phyloP scores from a whole-genome alignment of 2,888 invertebrate genomes.

The Adineta ricciae region DNA sequence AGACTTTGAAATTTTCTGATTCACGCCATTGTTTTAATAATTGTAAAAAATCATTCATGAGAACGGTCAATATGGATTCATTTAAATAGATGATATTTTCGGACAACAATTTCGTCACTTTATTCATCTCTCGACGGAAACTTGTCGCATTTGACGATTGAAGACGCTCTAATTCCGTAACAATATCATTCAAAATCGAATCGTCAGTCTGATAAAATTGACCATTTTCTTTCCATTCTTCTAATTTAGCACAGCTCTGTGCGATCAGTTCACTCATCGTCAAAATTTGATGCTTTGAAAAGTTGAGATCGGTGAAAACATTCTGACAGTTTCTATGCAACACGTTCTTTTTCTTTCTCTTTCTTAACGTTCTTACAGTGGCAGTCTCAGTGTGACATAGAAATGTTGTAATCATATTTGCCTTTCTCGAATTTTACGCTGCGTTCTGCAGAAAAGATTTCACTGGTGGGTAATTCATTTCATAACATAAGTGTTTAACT shows the following conservation, averaged over 20 bases:
- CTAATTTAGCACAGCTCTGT: not conserved
- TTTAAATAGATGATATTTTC: not conserved
- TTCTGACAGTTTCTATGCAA: no score
- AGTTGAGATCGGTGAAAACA: no score
- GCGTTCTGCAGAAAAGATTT: no score
- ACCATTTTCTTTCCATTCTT: not conserved
- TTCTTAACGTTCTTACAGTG: no score
- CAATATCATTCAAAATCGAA: not conserved
- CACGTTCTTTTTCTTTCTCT: no score
- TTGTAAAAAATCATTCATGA: not conserved
- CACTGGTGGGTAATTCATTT: no score
- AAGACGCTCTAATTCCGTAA: not conserved
- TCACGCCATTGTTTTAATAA: not conserved
- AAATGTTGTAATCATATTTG: no score
- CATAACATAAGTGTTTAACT: no score
- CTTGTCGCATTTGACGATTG: not conserved
- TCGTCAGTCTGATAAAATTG: not conserved
- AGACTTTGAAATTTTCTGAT: not conserved
- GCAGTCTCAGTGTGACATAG: no score
- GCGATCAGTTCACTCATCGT: not conserved
- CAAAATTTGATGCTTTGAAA: no score
- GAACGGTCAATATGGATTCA: not conserved
- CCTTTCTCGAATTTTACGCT: no score
- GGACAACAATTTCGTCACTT: not conserved
- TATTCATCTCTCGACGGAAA: not conserved